Percentiles rank a stretch among this genome's conserved stretches.
phyloP scores from a whole-genome alignment of 2,113 vertebrate genomes.

The Anthoscopus minutus region DNA sequence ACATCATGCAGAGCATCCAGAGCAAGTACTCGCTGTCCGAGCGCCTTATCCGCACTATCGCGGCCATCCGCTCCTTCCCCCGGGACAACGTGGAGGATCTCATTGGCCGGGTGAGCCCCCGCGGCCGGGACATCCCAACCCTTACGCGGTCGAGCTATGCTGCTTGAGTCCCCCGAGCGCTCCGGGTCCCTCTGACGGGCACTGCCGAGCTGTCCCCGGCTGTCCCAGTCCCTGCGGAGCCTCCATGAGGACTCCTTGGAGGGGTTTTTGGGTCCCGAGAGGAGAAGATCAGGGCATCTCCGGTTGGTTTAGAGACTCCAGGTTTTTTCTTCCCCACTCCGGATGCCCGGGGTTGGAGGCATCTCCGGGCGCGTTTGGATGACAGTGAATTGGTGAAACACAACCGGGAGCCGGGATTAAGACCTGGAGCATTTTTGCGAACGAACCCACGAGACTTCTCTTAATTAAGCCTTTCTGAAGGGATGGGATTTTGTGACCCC shows the following conservation, averaged over 20 bases:
- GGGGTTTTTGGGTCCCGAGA: not conserved
- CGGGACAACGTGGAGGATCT: conserved; percentile 95
- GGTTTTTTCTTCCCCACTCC: not conserved
- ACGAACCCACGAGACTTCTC: not conserved
- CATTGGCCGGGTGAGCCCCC: conserved; percentile 80
- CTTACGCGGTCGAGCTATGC: not conserved
- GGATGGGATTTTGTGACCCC: not conserved
- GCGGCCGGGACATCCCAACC: no score
- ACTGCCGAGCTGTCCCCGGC: not conserved
- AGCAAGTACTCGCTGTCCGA: conserved; percentile 96
- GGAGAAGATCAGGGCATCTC: not conserved
- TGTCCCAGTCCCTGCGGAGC: not conserved
- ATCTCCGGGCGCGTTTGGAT: not conserved
- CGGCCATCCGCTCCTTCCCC: conserved; percentile 92
- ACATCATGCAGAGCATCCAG: conserved; percentile 96
- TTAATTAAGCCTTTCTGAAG: accelerated
- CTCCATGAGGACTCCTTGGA: not conserved
- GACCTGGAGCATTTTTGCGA: not conserved
- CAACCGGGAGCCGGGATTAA: not conserved
- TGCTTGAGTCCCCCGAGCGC: no score
- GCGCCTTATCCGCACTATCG: conserved; percentile 93
- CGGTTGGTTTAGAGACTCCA: not conserved
- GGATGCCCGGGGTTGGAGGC: no score
- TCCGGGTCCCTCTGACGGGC: not conserved
- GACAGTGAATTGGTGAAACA: not conserved